phyloP scores from a whole-genome alignment of 2,888 invertebrate genomes.

The Acronicta alni region DNA sequence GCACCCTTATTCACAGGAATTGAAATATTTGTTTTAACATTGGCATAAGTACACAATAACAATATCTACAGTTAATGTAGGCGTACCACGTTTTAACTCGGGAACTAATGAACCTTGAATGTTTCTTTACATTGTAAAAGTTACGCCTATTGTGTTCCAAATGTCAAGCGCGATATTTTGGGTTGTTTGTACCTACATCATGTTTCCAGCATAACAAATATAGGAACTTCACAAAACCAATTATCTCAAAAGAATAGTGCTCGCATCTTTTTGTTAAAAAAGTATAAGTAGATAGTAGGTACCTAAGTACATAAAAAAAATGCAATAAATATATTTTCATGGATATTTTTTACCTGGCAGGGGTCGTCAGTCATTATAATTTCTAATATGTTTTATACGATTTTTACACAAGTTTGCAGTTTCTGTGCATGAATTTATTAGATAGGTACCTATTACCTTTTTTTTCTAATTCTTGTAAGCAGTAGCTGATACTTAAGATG shows the following conservation, averaged over 20 bases:
- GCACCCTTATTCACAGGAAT: conserved; percentile 21
- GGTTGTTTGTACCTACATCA: not conserved
- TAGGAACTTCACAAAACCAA: not conserved
- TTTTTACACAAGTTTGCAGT: too few species aligned
- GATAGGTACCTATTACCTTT: too few species aligned
- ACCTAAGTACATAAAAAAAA: too few species aligned
- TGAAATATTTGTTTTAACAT: conserved; percentile 29
- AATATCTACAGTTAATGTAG: conserved; percentile 22
- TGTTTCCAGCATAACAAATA: conserved; percentile 13
- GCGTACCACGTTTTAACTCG: conserved; percentile 33
- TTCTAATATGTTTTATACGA: too few species aligned
- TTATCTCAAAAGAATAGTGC: not conserved
- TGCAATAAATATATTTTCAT: too few species aligned
- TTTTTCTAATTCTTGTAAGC: too few species aligned
- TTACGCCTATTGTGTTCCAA: conserved; percentile 42
- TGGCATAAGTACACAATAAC: conserved; percentile 22
- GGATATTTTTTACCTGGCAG: conserved; percentile 54
- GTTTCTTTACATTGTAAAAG: conserved; percentile 40
- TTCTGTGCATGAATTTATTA: too few species aligned
- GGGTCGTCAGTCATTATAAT: too few species aligned
- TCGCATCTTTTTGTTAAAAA: not conserved
- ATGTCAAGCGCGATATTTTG: conserved; percentile 36
- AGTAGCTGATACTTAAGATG: too few species aligned
- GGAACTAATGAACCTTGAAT: conserved; percentile 43
- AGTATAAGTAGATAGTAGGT: too few species aligned